Evolutionary conservation across 2,888 invertebrate species (phyloP).

Genomic region (Cephus pulcher): DNA sequence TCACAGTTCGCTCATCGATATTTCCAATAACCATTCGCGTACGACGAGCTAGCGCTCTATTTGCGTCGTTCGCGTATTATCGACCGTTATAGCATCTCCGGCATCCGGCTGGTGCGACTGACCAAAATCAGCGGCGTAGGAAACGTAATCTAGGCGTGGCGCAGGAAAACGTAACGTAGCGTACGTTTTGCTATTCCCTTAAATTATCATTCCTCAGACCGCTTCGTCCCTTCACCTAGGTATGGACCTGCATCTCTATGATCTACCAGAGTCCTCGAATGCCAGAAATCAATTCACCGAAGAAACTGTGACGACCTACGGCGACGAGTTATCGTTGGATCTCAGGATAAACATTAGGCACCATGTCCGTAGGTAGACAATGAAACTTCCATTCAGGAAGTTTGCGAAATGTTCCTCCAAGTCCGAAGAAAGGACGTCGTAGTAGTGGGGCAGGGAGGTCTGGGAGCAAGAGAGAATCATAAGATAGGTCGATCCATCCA

Average conservation of each 20-base stretch:
- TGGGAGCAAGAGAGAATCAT: constrained; percentile 1
- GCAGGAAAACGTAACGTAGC: background rate
- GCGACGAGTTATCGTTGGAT: background rate
- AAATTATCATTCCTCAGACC: background rate
- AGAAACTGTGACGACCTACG: background rate
- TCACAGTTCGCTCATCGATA: background rate
- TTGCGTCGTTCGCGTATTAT: background rate
- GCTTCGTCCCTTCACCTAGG: background rate
- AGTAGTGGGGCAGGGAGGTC: background rate
- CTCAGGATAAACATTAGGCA: background rate
- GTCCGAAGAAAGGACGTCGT: background rate
- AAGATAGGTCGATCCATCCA: constrained; percentile 7
- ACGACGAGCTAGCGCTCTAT: background rate
- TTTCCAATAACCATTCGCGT: background rate
- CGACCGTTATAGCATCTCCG: background rate
- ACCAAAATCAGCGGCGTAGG: background rate
- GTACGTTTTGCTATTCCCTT: background rate
- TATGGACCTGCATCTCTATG: background rate
- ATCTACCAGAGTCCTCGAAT: background rate
- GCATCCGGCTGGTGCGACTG: background rate
- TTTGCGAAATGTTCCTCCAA: background rate
- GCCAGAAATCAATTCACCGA: background rate
- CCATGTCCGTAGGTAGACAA: background rate
- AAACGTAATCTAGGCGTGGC: background rate
- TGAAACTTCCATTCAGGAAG: background rate